A percentile compares a stretch with the other conserved stretches of the same genome.
These are phyloP conservation scores for Wiebesia pumilae DNA, from an alignment of 1,140 invertebrate species.

Conservation along the genomic window DNA sequence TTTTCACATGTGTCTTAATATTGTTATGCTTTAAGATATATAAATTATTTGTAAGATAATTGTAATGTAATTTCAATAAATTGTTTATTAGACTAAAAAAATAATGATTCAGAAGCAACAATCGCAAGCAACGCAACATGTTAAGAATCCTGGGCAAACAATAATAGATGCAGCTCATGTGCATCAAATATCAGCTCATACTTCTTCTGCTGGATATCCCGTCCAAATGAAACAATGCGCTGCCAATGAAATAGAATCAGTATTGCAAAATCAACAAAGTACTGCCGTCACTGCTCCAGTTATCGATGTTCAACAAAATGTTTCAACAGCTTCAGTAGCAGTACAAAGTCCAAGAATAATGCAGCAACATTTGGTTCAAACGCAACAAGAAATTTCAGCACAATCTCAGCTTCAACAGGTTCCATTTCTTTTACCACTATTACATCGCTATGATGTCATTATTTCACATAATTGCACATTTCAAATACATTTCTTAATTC, in stretches of 20 bases:
- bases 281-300: conserved; percentile 7
- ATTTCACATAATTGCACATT: too few species aligned
- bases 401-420: conserved; percentile 59
- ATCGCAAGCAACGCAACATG: conserved; percentile 38
- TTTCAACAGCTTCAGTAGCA: conserved; percentile 34
- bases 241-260: conserved; percentile 31
- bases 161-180: conserved; percentile 39
- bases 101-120: conserved; percentile 11
- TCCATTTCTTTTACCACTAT: background rate
- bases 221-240: conserved; percentile 7
- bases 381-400: conserved; percentile 53
- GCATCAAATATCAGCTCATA: conserved; percentile 41
- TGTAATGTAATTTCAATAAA: background rate
- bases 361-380: conserved; percentile 52
- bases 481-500: too few species aligned
- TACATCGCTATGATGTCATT: too few species aligned
- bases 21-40: background rate
- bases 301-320: conserved; percentile 47
- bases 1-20: too few species aligned
- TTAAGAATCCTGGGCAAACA: conserved; percentile 54
- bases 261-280: conserved; percentile 51
- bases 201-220: conserved; percentile 42
- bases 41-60: background rate
- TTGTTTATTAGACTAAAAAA: conserved; percentile 31
- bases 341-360: conserved; percentile 48